Evolutionary conservation across 2,888 invertebrate genomes (phyloP), one percentile per base, ranked within the genome.

Genomic region (Aphodius sticticus): DNA sequence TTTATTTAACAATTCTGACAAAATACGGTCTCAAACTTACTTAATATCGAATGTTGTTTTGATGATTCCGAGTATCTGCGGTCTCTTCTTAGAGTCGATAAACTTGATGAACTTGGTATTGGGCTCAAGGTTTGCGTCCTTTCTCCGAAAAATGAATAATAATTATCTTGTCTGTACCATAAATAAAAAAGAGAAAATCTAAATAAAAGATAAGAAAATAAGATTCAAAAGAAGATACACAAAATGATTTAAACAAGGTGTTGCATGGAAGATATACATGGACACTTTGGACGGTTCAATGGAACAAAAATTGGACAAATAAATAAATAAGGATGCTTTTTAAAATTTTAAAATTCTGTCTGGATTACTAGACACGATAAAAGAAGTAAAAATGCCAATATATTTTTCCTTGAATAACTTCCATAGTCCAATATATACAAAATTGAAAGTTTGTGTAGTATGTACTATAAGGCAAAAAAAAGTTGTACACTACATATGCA

Each of bases 101-200:
- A 87, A 90, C 95, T 94, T 80, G 95, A 95, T 82, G 96, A 94
- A 88, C 96, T 97, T 16, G 96, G 96, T 86, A 97, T 96, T 0
- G 97, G 97, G 89, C 96, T 97, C 36, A 97, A 91, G 76, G 95
- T 95, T 85, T 94, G 93, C 83, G 94, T 92, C 87, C 94, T 92
- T 83, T 95, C 95, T 83, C 95, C 94, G 86, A 72, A 89, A 89
- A 82, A 69, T 37, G 79, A 81, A 81, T 77, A 76, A 15, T 53
- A 53, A 53, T 12, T 53, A 53, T 53, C 53, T 9, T 7, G 53
- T 53, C 53, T 53, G 53, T 53, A 69, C 16, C 37, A 77, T 69
- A 26, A 16, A 71, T 74, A 16, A 72, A 53, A 78, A 14, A 7
- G 16, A 71, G 16, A 12, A 38, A 70, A 71, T 75, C 70, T 71